Evolutionary conservation across 2,888 invertebrate species (phyloP).

Genomic region (Strigamia transsilvanica): DNA sequence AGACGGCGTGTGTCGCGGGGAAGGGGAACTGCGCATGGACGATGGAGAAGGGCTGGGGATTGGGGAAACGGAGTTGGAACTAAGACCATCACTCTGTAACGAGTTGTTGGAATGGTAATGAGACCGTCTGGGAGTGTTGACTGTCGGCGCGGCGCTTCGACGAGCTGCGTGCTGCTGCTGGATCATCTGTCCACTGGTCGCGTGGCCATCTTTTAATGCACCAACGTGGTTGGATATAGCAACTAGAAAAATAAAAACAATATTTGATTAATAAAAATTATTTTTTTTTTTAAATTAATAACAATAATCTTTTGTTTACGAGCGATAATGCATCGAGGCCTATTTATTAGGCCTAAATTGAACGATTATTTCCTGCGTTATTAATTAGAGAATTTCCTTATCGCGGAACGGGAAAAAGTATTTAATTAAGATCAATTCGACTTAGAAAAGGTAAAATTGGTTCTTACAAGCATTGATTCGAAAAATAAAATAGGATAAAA

Average conservation of each 20-base stretch:
- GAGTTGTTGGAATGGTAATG: constrained; percentile 86
- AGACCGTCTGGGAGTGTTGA: constrained; percentile 68
- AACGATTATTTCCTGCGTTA: neutral
- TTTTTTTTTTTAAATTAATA: neutral
- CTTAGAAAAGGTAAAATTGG: neutral
- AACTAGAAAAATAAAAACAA: constrained; percentile 54
- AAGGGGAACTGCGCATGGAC: constrained; percentile 58
- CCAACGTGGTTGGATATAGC: constrained; percentile 52
- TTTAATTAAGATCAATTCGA: neutral
- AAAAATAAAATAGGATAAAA: neutral
- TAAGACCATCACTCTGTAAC: constrained; percentile 82
- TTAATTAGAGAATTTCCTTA: neutral
- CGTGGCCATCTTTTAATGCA: constrained; percentile 39
- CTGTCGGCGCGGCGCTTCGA: constrained; percentile 24
- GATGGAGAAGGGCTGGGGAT: constrained; percentile 71
- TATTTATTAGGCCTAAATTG: neutral
- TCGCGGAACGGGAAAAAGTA: neutral
- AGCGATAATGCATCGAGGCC: too few relatives aligned
- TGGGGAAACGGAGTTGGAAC: constrained; percentile 84
- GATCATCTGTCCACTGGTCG: constrained; percentile 5
- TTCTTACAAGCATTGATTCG: neutral
- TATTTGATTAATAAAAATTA: neutral
- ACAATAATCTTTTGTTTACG: neutral
- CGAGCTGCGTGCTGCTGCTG: neutral
- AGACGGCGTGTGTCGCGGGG: constrained; percentile 60